Conservation (phyloP, 2,888 invertebrate genomes). For the Linnaemya tessellans region DNA sequence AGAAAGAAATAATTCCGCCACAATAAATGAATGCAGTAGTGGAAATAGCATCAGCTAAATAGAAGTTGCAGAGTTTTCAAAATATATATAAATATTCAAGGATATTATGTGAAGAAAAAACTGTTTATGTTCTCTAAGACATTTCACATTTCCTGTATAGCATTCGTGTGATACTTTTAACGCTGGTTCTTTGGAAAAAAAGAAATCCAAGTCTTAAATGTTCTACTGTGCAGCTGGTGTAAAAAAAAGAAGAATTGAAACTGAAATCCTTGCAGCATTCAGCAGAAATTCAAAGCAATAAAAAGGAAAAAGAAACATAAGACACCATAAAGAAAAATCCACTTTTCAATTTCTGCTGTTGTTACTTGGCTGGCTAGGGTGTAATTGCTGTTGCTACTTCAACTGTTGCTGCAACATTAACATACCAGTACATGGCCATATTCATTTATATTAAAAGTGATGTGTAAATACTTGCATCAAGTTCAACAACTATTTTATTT, state of each 20-base stretch:
- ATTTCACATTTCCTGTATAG: conserved; percentile 3
- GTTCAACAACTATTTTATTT: neutral
- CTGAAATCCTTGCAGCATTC: neutral
- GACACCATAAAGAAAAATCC: conserved; percentile 27
- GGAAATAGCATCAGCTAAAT: conserved; percentile 34
- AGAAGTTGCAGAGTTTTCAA: conserved; percentile 25
- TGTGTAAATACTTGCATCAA: neutral
- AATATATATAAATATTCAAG: conserved; percentile 38
- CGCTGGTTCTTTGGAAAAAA: conserved; percentile 26
- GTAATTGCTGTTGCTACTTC: conserved; percentile 21
- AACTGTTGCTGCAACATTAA: neutral
- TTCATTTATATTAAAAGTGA: neutral
- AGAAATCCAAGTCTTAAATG: conserved; percentile 35
- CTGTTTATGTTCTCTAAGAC: conserved; percentile 18
- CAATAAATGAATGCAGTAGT: conserved; percentile 37
- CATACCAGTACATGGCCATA: neutral
- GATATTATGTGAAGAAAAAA: conserved; percentile 50
- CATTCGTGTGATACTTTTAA: conserved; percentile 1
- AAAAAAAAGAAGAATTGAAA: neutral
- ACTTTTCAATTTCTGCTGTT: conserved; percentile 35
- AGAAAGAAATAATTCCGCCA: conserved; percentile 11
- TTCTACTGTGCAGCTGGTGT: conserved; percentile 9
- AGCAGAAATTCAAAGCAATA: neutral
- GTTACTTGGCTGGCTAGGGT: conserved; percentile 13
- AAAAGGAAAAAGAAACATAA: neutral